Percentiles rank a stretch among this genome's conserved stretches.
These are phyloP conservation scores for Thaleichthys pacificus DNA, from an alignment of 2,797 vertebrate species.

Conservation along the genomic window DNA sequence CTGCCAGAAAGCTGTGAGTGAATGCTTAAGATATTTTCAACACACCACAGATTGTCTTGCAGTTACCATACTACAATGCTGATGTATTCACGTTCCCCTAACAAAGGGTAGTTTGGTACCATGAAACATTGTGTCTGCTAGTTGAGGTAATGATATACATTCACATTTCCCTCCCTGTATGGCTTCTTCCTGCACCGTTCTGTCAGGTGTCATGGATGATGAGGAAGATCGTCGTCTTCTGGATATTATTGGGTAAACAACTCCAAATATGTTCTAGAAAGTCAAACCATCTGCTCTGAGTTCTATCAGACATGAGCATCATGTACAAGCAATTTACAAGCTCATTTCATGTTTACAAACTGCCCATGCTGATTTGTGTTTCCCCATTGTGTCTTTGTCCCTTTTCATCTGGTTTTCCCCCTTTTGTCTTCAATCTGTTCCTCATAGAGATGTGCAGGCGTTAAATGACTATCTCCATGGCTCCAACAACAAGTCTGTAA, in stretches of 20 bases:
- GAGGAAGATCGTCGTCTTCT: conserved; percentile 99
- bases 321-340: not conserved
- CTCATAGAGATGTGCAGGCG: conserved; percentile 92
- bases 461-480: conserved; percentile 98
- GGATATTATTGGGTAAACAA: conserved; percentile 97
- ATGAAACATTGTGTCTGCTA: not conserved
- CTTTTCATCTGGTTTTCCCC: not conserved
- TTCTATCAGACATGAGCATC: not conserved
- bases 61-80: conserved; percentile 1
- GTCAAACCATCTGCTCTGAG: not conserved
- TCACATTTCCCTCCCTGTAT: conserved; percentile 5
- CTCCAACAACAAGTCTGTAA: conserved; percentile 94
- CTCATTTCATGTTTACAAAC: not conserved
- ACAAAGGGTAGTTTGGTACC: not conserved
- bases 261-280: not conserved
- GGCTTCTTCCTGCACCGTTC: conserved; percentile 5
- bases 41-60: conserved; percentile 21
- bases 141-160: not conserved
- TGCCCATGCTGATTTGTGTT: not conserved
- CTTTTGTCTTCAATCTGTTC: conserved; percentile 24
- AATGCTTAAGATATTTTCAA: conserved; percentile 9
- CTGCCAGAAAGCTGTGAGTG: conserved; percentile 72
- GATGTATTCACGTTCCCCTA: not conserved
- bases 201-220: conserved; percentile 99
- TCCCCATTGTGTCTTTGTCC: not conserved